Percentiles rank a stretch among this genome's conserved stretches.
These are phyloP conservation scores for Equus quagga DNA, from an alignment of 2,113 vertebrate species.

Conservation along the genomic window DNA sequence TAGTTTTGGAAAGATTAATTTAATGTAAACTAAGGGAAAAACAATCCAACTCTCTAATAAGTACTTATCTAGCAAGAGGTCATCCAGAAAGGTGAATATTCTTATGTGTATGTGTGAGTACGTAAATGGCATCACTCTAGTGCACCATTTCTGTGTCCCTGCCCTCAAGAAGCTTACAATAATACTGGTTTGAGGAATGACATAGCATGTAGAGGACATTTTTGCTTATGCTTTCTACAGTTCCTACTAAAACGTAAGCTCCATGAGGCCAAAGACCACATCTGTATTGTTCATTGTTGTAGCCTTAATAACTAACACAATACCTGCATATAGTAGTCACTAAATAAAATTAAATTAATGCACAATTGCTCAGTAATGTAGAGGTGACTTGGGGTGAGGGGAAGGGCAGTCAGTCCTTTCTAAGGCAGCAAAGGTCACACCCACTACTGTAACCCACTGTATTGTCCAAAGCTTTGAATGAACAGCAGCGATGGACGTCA, in stretches of 20 bases:
- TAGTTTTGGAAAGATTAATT: background rate
- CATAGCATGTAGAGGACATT: background rate
- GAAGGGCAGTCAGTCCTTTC: background rate
- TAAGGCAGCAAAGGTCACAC: background rate
- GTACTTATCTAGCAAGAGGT: background rate
- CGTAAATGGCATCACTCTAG: background rate
- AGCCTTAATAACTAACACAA: background rate
- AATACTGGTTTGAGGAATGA: background rate
- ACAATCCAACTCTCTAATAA: background rate
- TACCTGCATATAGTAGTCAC: background rate
- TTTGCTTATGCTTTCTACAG: background rate
- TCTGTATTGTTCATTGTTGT: background rate
- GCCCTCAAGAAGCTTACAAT: background rate
- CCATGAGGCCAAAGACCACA: background rate
- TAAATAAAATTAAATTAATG: background rate
- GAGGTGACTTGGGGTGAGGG: background rate
- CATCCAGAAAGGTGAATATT: background rate
- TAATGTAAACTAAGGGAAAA: background rate
- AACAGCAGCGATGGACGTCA: background rate
- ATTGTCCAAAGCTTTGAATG: background rate
- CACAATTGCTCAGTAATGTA: background rate
- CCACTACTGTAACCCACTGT: background rate
- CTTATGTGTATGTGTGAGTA: background rate
- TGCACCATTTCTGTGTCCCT: background rate
- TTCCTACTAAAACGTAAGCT: slow-evolving; percentile 5